Evolutionary conservation across 1,140 invertebrate genomes (phyloP), one percentile per base, ranked within the genome.

Genomic region (Drosophila nigromelanica): DNA sequence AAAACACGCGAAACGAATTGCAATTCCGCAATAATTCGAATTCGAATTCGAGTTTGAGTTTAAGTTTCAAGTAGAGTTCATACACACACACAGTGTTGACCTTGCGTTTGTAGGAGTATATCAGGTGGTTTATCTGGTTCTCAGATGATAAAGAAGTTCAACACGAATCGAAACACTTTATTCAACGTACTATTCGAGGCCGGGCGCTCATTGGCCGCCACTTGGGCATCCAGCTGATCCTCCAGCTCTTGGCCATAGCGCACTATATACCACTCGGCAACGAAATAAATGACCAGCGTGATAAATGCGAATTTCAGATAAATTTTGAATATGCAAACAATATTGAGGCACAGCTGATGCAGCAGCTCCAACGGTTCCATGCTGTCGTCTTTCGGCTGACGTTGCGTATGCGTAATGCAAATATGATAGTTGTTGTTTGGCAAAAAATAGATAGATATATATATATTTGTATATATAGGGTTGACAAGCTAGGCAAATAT

Each of bases 251-350:
- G 73, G 8, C 73, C 80, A 55, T 85, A 91, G 1, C 67, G 73
- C 14, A 90, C 21, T 43, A 91, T 85, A 11, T 91, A 91, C 86
- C 90, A 91, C 59, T 91, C 90, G 56, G 90, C 80, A 8, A 78
- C 42, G 15, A 91, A 79, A 56, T 91, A 91, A 14, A 91, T 45
- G 30, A 74, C 61, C 40, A 91, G 55, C 10, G 90, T 89, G 24
- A 91, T 70, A 27, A 90, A 21, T 5, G 77, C 82, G 8, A 90
- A 90, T 59, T 91, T 91, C 2, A 91, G 8, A 51, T 91, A 91
- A 43, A 91, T 82, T 54, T 80, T 91, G 10, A 91, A 80, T 14
- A 91, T 90, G 47, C 82, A 78, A 39, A 89, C 43, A 35, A 86
- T 54, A 62, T 91, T 69, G 7, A 74, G 14, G 10, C 66, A 51